These are phyloP conservation scores for Chondrilla cf. caribensis DNA, from an alignment of 37 sponge, comb jelly and placozoan genomes.

Conservation along the genomic window DNA sequence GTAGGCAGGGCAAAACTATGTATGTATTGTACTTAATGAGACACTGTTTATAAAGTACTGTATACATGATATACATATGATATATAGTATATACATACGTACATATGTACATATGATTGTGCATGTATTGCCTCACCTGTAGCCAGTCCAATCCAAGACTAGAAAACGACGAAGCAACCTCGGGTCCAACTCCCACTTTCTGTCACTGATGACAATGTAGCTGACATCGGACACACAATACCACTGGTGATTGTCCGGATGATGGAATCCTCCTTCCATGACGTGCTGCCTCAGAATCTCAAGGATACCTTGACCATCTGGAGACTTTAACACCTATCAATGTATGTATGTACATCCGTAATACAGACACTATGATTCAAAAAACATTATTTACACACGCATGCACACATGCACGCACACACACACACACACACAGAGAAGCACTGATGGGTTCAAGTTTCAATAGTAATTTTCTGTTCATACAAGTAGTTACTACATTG, in stretches of 20 bases:
- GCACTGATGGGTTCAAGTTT: background rate
- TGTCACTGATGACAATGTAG: conserved; percentile 37
- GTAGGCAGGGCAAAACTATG: no score
- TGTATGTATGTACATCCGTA: no score
- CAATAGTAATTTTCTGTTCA: no score
- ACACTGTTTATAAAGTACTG: no score
- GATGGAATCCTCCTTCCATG: conserved; percentile 39
- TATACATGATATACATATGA: no score
- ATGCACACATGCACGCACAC: no score
- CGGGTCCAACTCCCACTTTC: conserved; percentile 3
- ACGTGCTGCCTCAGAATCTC: conserved; percentile 57
- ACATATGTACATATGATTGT: conserved; percentile 2
- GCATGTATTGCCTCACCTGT: conserved; percentile 31
- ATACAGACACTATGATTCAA: no score
- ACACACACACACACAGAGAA: background rate
- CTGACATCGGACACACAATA: conserved; percentile 34
- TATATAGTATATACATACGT: background rate
- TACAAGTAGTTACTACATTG: background rate
- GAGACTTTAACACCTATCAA: background rate
- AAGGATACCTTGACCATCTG: conserved; percentile 10
- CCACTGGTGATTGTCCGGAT: conserved; percentile 38
- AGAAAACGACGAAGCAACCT: conserved; percentile 39
- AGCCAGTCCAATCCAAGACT: conserved; percentile 49
- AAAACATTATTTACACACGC: background rate
- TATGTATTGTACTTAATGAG: no score